phyloP scores from a whole-genome alignment of 1,140 invertebrate species.

The Heliconius himera region DNA sequence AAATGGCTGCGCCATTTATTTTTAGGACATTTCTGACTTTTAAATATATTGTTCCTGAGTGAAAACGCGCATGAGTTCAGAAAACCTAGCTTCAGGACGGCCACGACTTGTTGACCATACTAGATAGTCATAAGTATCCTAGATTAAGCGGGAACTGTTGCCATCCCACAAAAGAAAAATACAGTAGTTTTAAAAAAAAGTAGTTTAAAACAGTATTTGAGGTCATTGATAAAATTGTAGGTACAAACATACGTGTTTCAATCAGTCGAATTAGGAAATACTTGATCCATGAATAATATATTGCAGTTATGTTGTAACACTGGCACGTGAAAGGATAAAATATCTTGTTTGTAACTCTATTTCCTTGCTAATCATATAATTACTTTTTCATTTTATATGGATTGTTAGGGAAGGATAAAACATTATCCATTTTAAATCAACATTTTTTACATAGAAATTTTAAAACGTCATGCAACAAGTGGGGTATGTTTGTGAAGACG shows the following conservation, averaged over 20 bases:
- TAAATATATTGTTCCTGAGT: too few species aligned
- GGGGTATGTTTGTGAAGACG: too few species aligned
- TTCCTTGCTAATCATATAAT: constrained; percentile 16
- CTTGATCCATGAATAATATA: constrained; percentile 23
- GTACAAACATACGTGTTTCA: not conserved
- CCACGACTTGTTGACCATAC: too few species aligned
- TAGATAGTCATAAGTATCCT: too few species aligned
- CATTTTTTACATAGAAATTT: too few species aligned
- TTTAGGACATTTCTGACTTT: too few species aligned
- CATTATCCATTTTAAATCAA: not conserved
- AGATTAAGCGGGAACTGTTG: too few species aligned
- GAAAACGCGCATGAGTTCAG: too few species aligned
- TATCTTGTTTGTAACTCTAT: constrained; percentile 14
- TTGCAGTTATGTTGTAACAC: constrained; percentile 23
- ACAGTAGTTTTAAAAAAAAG: not conserved
- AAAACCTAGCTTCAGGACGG: too few species aligned
- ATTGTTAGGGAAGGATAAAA: not conserved
- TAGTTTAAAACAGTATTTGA: not conserved
- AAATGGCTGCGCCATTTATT: too few species aligned
- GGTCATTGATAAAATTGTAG: not conserved
- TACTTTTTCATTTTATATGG: constrained; percentile 20
- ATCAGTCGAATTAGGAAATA: constrained; percentile 35
- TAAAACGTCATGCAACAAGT: too few species aligned
- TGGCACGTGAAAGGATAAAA: constrained; percentile 29
- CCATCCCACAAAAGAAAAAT: too few species aligned